Evolutionary conservation across 2,113 vertebrate species (phyloP).

Genomic region (Pleuronectes platessa): DNA sequence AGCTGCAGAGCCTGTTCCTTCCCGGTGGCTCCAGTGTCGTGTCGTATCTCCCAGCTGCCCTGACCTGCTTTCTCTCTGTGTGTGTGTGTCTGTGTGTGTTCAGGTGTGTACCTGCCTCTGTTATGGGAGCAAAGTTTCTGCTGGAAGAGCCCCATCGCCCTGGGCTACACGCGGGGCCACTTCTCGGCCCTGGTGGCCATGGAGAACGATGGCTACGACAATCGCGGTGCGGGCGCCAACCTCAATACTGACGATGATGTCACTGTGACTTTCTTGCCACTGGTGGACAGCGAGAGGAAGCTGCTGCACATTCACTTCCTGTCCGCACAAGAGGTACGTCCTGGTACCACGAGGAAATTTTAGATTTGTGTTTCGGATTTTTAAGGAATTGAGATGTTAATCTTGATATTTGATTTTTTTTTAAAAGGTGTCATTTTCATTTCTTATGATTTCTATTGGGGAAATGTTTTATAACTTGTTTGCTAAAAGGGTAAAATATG

Average conservation of each 20-base stretch:
- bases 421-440: too few species aligned
- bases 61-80: conserved; percentile 2
- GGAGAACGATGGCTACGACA: conserved; percentile 98
- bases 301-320: conserved; percentile 96
- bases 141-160: conserved; percentile 98
- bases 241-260: conserved; percentile 97
- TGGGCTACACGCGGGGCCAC: conserved; percentile 98
- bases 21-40: background rate
- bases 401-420: too few species aligned
- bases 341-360: too few species aligned
- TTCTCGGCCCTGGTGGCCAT: conserved; percentile 99
- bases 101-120: conserved; percentile 97
- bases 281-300: conserved; percentile 98
- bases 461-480: too few species aligned
- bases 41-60: background rate
- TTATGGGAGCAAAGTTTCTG: conserved; percentile 99
- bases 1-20: conserved; percentile 20
- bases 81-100: background rate
- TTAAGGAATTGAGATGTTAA: background rate
- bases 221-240: conserved; percentile 97
- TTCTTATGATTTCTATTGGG: too few species aligned
- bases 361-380: background rate
- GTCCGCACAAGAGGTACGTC: conserved; percentile 94
- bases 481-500: too few species aligned
- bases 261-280: conserved; percentile 93